A percentile compares a stretch with the other conserved stretches of the same genome.
These are phyloP conservation scores for Luidia sarsii DNA, from an alignment of 53 echinoderm and acorn worm species.

Conservation along the genomic window DNA sequence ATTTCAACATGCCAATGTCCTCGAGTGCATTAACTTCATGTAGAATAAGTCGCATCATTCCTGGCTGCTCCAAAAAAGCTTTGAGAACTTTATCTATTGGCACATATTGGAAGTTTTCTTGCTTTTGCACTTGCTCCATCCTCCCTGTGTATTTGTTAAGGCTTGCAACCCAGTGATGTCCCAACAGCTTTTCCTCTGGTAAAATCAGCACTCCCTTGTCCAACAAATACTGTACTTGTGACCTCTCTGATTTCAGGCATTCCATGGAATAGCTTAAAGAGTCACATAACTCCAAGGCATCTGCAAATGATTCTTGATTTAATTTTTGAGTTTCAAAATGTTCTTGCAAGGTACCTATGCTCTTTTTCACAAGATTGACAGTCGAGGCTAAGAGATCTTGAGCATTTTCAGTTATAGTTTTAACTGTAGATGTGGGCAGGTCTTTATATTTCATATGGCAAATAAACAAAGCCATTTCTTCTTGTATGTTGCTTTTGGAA, in stretches of 20 bases:
- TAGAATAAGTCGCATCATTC: slow-evolving; percentile 13
- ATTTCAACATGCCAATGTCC: neutral
- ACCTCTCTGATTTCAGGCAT: neutral
- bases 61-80: slow-evolving; percentile 30
- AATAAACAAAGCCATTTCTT: neutral
- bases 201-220: neutral
- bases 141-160: slow-evolving; percentile 30
- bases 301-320: slow-evolving; percentile 6
- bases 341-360: neutral
- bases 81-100: slow-evolving; percentile 8
- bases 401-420: slow-evolving; percentile 6
- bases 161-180: neutral
- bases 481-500: neutral
- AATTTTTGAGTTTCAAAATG: neutral
- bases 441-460: neutral
- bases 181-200: slow-evolving; percentile 14
- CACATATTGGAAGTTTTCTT: slow-evolving; percentile 23
- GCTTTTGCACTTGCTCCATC: slow-evolving; percentile 6
- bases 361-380: neutral
- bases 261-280: neutral
- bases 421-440: neutral
- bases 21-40: neutral
- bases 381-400: neutral
- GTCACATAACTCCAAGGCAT: neutral
- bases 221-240: neutral